These are phyloP conservation scores for Tetramorium parvispinum DNA, from an alignment of 1,140 invertebrate genomes.

Conservation along the genomic window DNA sequence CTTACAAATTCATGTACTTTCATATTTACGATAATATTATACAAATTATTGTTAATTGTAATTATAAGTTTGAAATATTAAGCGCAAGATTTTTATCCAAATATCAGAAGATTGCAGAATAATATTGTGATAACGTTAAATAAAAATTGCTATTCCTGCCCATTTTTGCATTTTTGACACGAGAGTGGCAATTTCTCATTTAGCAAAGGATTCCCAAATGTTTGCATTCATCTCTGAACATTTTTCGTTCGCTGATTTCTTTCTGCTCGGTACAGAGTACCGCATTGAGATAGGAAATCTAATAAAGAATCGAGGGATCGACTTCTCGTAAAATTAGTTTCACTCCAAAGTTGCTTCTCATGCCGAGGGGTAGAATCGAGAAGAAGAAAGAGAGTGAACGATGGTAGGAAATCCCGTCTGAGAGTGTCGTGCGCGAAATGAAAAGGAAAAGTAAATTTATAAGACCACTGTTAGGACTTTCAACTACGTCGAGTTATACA, in stretches of 20 bases:
- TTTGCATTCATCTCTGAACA: slow-evolving; percentile 27
- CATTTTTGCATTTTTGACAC: background rate
- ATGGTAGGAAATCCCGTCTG: slow-evolving; percentile 36
- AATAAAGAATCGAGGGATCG: slow-evolving; percentile 67
- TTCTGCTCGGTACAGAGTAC: background rate
- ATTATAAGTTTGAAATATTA: background rate
- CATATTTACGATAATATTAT: background rate
- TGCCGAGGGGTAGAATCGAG: background rate
- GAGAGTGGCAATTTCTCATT: background rate
- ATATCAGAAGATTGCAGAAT: background rate
- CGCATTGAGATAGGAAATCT: slow-evolving; percentile 59
- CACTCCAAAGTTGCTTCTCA: background rate
- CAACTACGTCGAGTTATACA: background rate
- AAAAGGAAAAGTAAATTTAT: slow-evolving; percentile 46
- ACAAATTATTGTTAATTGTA: background rate
- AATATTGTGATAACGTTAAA: background rate
- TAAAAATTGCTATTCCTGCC: background rate
- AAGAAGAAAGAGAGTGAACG: background rate
- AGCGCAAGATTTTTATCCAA: background rate
- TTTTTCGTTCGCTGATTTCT: slow-evolving; percentile 8
- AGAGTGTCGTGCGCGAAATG: background rate
- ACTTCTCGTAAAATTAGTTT: slow-evolving; percentile 71
- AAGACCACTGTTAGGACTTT: background rate
- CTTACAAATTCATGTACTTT: background rate
- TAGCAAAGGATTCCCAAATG: background rate